A percentile compares a stretch with the other conserved stretches of the same genome.
phyloP scores from a whole-genome alignment of 2,888 invertebrate species.

The Drosophila nr. fundita region DNA sequence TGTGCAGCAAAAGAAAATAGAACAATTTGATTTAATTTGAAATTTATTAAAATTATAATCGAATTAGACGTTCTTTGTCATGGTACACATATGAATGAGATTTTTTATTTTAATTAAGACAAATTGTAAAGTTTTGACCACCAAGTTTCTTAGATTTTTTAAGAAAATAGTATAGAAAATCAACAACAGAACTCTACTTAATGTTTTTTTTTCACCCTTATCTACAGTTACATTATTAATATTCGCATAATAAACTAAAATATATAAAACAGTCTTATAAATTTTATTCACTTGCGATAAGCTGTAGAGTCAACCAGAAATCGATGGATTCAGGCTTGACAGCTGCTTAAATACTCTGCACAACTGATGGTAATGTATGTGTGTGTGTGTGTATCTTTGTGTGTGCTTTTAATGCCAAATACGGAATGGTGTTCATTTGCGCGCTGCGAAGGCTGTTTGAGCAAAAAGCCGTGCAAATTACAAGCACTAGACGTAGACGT shows the following conservation, averaged over 20 bases:
- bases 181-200: neutral
- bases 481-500: neutral
- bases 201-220: neutral
- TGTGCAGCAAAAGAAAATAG: neutral
- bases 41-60: too few species aligned
- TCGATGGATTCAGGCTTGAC: constrained; percentile 12
- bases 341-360: constrained; percentile 54
- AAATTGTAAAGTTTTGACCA: neutral
- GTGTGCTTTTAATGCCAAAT: constrained; percentile 44
- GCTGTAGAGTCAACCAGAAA: constrained; percentile 1
- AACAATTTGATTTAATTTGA: neutral
- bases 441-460: constrained; percentile 27
- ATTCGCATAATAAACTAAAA: neutral
- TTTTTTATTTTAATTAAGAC: neutral
- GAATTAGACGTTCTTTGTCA: neutral
- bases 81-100: neutral
- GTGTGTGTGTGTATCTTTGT: constrained; percentile 1
- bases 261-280: neutral
- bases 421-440: constrained; percentile 59
- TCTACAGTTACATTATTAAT: neutral
- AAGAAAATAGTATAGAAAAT: neutral
- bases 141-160: neutral
- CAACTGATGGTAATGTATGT: constrained; percentile 3
- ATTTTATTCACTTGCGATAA: neutral
- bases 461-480: constrained; percentile 1